Evolutionary conservation across 2,113 vertebrate genomes (phyloP).

Genomic region (Cairina moschata): DNA sequence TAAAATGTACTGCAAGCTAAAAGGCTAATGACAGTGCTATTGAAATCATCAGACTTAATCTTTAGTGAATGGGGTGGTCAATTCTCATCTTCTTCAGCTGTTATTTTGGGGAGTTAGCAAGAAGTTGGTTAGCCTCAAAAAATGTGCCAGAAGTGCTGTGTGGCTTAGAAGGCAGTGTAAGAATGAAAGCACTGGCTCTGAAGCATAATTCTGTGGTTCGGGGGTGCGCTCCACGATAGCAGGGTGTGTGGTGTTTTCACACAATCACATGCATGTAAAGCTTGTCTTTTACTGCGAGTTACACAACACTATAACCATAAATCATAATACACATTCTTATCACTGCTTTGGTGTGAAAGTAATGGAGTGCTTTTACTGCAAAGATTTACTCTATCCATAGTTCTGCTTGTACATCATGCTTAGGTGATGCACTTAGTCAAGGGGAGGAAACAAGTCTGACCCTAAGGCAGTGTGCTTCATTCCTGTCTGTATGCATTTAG

Average conservation of each 20-base stretch:
- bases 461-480: background rate
- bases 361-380: background rate
- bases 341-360: background rate
- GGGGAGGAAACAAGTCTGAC: background rate
- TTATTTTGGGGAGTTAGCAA: background rate
- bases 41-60: background rate
- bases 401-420: background rate
- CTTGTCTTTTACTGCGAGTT: background rate
- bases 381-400: background rate
- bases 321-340: too few species aligned
- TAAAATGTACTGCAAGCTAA: background rate
- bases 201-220: background rate
- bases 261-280: background rate
- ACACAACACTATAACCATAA: too few species aligned
- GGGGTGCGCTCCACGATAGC: background rate
- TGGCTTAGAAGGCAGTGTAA: background rate
- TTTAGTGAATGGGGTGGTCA: background rate
- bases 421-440: background rate
- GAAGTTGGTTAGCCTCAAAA: background rate
- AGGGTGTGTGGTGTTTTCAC: background rate
- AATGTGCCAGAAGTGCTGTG: background rate
- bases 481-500: background rate
- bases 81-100: background rate
- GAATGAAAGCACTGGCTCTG: background rate
- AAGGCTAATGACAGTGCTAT: background rate